A percentile compares a stretch with the other conserved stretches of the same genome.
Evolutionary conservation across 30 jellyfish, hydroid and myxozoan genomes (phyloP).

Genomic region (Chrysaora quinquecirrha): DNA sequence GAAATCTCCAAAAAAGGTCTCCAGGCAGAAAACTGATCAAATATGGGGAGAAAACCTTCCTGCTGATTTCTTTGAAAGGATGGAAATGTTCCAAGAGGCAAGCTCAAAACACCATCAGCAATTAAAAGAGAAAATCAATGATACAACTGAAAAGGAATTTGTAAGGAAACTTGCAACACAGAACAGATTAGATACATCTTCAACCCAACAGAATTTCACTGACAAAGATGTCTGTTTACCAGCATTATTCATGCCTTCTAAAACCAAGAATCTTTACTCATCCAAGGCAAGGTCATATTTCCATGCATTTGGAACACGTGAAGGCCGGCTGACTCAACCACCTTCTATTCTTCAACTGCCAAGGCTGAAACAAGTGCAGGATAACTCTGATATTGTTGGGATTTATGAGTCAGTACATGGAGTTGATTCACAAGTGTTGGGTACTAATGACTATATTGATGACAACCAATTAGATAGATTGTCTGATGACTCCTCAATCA

Average conservation of each 20-base stretch:
- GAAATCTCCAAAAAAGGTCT: conserved; percentile 15
- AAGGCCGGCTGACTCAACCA: conserved; percentile 59
- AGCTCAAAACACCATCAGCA: conserved; percentile 62
- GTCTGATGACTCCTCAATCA: not conserved
- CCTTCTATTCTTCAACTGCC: conserved; percentile 71
- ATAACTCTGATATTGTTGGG: conserved; percentile 35
- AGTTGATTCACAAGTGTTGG: conserved; percentile 18
- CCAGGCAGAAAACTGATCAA: conserved; percentile 9
- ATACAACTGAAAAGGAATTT: conserved; percentile 41
- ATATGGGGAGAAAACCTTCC: conserved; percentile 78
- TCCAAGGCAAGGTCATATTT: conserved; percentile 77
- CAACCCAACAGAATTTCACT: not conserved
- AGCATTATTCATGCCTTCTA: conserved; percentile 79
- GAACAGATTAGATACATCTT: conserved; percentile 27
- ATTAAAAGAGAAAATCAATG: conserved; percentile 37
- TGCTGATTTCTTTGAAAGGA: conserved; percentile 62
- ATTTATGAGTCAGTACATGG: conserved; percentile 40
- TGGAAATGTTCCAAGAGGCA: conserved; percentile 85
- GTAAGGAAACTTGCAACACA: conserved; percentile 58
- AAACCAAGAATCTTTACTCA: conserved; percentile 55
- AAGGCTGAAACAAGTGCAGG: conserved; percentile 18
- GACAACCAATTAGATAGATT: not conserved
- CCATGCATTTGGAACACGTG: conserved; percentile 63
- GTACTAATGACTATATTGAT: not conserved
- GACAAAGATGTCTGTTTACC: conserved; percentile 69